Evolutionary conservation across 2,113 vertebrate genomes (phyloP).

Genomic region (Crotophaga sulcirostris): DNA sequence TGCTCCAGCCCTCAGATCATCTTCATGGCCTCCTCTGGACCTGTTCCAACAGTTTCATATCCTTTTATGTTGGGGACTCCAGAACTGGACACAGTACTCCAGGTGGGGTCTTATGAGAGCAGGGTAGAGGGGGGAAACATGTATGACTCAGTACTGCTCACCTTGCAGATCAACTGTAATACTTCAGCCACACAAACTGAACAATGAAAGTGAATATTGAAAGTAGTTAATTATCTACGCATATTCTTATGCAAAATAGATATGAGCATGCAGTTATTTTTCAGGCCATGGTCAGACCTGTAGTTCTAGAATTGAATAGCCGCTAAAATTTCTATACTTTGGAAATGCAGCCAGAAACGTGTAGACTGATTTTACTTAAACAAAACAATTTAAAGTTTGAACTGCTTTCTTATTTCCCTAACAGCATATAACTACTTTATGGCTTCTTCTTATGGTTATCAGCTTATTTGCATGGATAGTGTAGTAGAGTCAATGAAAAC

Average conservation of each 20-base stretch:
- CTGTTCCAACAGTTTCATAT: no score
- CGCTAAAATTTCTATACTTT: background rate
- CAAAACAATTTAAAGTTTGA: background rate
- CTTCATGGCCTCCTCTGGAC: no score
- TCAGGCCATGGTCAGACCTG: background rate
- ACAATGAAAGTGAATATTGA: background rate
- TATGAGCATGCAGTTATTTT: background rate
- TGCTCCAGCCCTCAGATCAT: no score
- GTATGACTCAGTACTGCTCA: accelerated
- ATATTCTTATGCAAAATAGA: background rate
- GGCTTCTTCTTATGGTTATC: no score
- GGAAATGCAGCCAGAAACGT: background rate
- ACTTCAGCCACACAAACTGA: background rate
- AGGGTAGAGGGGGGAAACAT: background rate
- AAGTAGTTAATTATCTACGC: background rate
- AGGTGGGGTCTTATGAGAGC: no score
- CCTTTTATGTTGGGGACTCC: no score
- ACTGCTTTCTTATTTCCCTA: background rate
- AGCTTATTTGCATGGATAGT: background rate
- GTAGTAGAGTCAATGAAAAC: background rate
- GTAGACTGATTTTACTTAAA: background rate
- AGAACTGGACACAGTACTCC: no score
- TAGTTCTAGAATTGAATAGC: background rate
- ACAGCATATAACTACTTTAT: background rate
- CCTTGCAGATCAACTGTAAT: background rate